phyloP scores from a whole-genome alignment of 2,888 invertebrate species.

The Priapulus caudatus region DNA sequence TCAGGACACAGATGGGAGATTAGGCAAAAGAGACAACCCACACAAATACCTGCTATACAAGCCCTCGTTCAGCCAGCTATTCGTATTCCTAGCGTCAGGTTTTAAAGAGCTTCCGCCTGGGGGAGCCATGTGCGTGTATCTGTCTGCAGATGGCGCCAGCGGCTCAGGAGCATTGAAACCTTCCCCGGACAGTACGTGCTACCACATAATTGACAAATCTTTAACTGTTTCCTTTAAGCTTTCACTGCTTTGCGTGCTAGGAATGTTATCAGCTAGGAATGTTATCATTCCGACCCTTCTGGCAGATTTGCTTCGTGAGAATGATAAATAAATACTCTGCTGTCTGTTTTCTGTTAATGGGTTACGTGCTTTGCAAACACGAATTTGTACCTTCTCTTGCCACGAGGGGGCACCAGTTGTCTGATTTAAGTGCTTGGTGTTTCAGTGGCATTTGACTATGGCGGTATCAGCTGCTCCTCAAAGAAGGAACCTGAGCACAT shows the following conservation, averaged over 20 bases:
- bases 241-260: too few relatives aligned
- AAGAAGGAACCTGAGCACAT: slow-evolving; percentile 57
- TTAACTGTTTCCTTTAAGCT: too few relatives aligned
- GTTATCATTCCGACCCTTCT: too few relatives aligned
- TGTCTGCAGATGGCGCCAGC: slow-evolving; percentile 82
- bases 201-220: too few relatives aligned
- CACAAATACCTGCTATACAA: slow-evolving; percentile 93
- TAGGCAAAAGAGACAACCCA: slow-evolving; percentile 65
- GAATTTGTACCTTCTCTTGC: too few relatives aligned
- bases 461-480: slow-evolving; percentile 77
- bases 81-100: slow-evolving; percentile 67
- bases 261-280: too few relatives aligned
- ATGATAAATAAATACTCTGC: too few relatives aligned
- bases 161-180: slow-evolving; percentile 56
- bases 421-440: slow-evolving; percentile 10
- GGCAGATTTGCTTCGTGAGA: too few relatives aligned
- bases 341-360: too few relatives aligned
- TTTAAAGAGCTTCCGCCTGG: slow-evolving; percentile 84
- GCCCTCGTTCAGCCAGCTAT: slow-evolving; percentile 81
- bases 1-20: neutral
- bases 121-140: slow-evolving; percentile 77
- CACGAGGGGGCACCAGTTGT: too few relatives aligned
- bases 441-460: slow-evolving; percentile 66
- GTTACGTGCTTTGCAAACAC: too few relatives aligned
- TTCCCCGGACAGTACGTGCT: slow-evolving; percentile 78